phyloP scores from a whole-genome alignment of 2,888 invertebrate species.

The Lepetodrilus schrolli region DNA sequence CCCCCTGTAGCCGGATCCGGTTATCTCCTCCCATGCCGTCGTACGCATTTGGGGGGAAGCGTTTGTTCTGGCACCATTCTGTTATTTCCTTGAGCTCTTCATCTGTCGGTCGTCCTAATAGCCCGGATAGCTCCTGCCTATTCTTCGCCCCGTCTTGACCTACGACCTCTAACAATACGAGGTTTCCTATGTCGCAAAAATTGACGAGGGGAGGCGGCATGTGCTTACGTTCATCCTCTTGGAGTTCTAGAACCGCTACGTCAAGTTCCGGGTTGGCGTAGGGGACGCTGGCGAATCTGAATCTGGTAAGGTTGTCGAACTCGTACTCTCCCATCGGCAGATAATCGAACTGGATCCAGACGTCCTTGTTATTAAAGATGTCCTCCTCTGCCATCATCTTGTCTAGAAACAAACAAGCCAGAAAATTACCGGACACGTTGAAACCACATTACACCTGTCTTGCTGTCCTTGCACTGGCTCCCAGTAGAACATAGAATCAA shows the following conservation, averaged over 20 bases:
- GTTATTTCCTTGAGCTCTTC: background rate
- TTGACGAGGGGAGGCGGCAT: background rate
- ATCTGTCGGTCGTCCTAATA: background rate
- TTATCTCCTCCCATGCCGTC: background rate
- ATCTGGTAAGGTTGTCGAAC: background rate
- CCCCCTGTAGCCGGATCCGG: background rate
- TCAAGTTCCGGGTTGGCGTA: slow-evolving; percentile 4
- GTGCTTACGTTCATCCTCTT: background rate
- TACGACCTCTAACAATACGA: background rate
- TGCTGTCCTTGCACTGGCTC: too few relatives aligned
- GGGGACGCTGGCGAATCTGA: background rate
- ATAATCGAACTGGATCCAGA: slow-evolving; percentile 16
- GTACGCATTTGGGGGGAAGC: background rate
- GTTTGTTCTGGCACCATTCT: background rate
- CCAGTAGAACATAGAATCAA: too few relatives aligned
- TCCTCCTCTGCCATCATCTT: background rate
- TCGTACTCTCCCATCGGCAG: background rate
- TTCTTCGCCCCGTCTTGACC: background rate
- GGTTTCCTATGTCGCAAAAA: background rate
- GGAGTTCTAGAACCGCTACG: slow-evolving; percentile 1
- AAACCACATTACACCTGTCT: too few relatives aligned
- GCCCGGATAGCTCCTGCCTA: background rate
- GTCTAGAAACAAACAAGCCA: too few relatives aligned
- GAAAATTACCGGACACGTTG: too few relatives aligned
- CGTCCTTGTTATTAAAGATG: background rate